Base-by-base conservation (phyloP, 2,113 vertebrate genomes). In the Nibea coibor region DNA sequence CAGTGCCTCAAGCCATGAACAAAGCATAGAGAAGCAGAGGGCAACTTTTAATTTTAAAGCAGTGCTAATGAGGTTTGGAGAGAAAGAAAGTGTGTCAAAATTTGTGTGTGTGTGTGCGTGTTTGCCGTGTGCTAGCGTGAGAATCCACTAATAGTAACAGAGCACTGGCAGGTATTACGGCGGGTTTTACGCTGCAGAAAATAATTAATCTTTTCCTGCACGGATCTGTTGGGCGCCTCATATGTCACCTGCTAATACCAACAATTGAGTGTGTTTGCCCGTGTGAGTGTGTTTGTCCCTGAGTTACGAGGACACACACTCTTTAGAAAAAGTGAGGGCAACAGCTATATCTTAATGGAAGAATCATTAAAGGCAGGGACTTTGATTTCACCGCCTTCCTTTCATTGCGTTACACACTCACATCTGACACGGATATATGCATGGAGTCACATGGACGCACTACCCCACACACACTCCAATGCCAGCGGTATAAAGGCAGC, bases 21-120 rank as follows among this genome's bases (percentile, higher is more conserved):
- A 86, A 86, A 87, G 75, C 80, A 74, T 45, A 26, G 48, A 78
- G 62, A 82, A 72, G 69, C 79, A 79, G 81, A 74, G 89, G 72
- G 62, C 80, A 89, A 77, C 86, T 92, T 88, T 89, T 90, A 86
- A 91, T 89, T 90, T 88, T 88, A 82, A 84, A 88, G 82, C 69
- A 80, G 78, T 47, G 43, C 85, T 92, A 92, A 93, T 91, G 87
- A 93, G 88, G 80, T 85, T 93, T 67, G 50, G 22, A 73, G 72
- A 74, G 79, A 79, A 65, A 77, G 72, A 73, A 61, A 79, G n/a
- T 56, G 68, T 71, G 64, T 81, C 51, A 72, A 28, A 67, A 67
- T 56, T 19, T 19, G 68, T 76, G 57, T 63, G 45, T 62, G 17
- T 42, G n/a, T 80, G 47, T 3, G 11, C 2, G 43, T 57, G 57